A percentile compares a stretch with the other conserved stretches of the same genome.
These are phyloP conservation scores for Sepiola atlantica DNA, from an alignment of 2,888 invertebrate genomes.

Conservation along the genomic window DNA sequence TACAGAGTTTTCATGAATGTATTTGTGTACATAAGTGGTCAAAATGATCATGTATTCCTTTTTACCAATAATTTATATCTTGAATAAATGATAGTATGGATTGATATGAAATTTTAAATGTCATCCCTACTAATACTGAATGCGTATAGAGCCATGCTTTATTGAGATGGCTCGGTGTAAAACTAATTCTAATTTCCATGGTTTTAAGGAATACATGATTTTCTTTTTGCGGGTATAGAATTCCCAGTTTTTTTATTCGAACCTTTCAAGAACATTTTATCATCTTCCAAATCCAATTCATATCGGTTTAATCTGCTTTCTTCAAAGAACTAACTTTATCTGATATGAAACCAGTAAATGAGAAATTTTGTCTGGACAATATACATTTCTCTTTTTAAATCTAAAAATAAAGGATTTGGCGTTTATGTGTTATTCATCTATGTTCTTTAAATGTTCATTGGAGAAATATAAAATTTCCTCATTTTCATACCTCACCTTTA, in stretches of 20 bases:
- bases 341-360: not conserved
- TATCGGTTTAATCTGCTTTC: not conserved
- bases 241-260: not conserved
- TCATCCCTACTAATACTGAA: slow-evolving; percentile 7
- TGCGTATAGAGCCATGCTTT: not conserved
- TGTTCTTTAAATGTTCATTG: not conserved
- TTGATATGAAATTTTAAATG: not conserved
- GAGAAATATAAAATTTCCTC: not conserved
- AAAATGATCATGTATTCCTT: slow-evolving; percentile 20
- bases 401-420: not conserved
- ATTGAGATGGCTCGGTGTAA: not conserved
- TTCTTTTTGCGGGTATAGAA: not conserved
- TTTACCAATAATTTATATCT: slow-evolving; percentile 4
- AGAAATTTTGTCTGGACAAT: not conserved
- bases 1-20: not conserved
- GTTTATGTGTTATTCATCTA: not conserved
- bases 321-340: not conserved
- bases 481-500: not conserved
- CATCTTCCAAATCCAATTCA: not conserved
- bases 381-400: not conserved
- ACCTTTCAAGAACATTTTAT: not conserved
- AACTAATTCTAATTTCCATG: not conserved
- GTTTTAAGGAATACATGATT: slow-evolving; percentile 22
- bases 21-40: slow-evolving; percentile 19
- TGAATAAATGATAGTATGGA: slow-evolving; percentile 32